These are phyloP conservation scores for Meloidogyne floridensis DNA, from an alignment of 1,140 invertebrate species.

Conservation along the genomic window DNA sequence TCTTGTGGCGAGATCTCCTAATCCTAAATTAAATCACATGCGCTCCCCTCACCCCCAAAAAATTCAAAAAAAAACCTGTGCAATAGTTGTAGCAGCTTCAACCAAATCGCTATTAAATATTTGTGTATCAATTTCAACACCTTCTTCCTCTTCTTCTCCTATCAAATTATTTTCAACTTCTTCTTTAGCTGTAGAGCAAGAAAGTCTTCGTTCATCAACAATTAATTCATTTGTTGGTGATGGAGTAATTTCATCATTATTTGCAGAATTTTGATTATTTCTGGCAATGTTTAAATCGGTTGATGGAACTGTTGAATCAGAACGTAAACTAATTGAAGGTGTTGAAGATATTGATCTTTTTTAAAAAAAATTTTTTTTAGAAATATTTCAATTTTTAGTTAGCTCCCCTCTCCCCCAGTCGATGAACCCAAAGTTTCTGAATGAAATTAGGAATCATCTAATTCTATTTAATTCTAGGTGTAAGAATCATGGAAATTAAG, in stretches of 20 bases:
- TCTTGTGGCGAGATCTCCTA: no score
- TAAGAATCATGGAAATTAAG: no score
- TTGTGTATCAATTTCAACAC: slow-evolving; percentile 1
- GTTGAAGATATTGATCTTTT: slow-evolving; percentile 38
- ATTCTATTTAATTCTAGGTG: no score
- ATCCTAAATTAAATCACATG: no score
- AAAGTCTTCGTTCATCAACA: not conserved
- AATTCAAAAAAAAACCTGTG: slow-evolving; percentile 7
- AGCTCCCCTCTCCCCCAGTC: no score
- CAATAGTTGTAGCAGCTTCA: slow-evolving; percentile 34
- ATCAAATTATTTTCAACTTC: slow-evolving; percentile 5
- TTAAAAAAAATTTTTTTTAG: not conserved
- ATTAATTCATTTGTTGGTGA: slow-evolving; percentile 38
- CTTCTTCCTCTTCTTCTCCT: not conserved
- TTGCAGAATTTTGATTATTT: not conserved
- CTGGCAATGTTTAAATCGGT: not conserved
- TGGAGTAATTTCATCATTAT: slow-evolving; percentile 41
- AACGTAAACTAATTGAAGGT: slow-evolving; percentile 58
- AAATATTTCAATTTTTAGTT: no score
- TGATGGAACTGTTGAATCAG: slow-evolving; percentile 40
- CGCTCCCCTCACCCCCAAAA: no score
- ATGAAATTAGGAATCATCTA: no score
- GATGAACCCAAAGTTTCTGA: no score
- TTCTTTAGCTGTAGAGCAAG: not conserved
- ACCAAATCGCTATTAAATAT: slow-evolving; percentile 30